Evolutionary conservation across 2,797 vertebrate species (phyloP).

Genomic region (Carcharodon carcharias): DNA sequence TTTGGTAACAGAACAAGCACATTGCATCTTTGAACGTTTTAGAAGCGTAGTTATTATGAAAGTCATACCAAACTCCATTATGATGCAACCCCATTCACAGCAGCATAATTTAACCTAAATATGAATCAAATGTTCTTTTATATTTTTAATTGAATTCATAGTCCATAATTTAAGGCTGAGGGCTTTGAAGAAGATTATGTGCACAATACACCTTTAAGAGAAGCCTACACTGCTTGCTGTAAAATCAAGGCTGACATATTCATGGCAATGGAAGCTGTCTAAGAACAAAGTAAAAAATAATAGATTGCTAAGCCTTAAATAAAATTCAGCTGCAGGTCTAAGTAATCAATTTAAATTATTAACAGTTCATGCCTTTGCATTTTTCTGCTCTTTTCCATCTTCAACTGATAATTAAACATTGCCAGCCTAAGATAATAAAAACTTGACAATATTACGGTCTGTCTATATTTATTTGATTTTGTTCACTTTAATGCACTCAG

Average conservation of each 20-base stretch:
- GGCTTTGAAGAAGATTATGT: neutral
- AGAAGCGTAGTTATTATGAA: neutral
- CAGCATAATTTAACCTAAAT: neutral
- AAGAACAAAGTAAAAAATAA: neutral
- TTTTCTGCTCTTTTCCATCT: constrained; percentile 17
- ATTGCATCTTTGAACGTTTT: neutral
- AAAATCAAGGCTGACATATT: neutral
- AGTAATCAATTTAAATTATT: constrained; percentile 33
- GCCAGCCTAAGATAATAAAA: neutral
- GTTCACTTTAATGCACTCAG: neutral
- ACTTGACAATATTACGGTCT: constrained; percentile 5
- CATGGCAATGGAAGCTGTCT: neutral
- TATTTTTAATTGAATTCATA: neutral
- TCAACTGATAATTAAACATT: constrained; percentile 20
- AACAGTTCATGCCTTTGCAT: constrained; percentile 18
- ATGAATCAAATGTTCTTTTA: neutral
- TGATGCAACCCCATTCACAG: neutral
- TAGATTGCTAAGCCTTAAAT: neutral
- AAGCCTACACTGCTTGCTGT: neutral
- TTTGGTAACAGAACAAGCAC: neutral
- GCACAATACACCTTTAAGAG: neutral
- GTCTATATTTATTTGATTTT: constrained; percentile 25
- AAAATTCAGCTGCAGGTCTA: constrained; percentile 19
- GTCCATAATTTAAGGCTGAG: neutral
- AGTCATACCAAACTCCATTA: neutral